Base-by-base conservation (phyloP, 2,113 vertebrate genomes). In the Hyla sarda region DNA sequence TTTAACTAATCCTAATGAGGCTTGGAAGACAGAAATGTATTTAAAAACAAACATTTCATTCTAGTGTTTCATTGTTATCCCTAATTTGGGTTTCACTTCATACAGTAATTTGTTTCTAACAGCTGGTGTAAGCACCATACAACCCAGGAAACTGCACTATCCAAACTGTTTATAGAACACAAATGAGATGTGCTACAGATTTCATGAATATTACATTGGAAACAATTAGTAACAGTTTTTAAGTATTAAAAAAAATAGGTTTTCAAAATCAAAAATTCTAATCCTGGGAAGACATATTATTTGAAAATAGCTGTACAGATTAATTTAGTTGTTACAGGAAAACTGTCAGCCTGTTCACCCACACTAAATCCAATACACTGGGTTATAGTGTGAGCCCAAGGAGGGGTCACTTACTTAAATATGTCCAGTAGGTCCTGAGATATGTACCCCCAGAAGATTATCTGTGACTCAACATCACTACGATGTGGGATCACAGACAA, bases 11-110 rank as follows among this genome's bases (percentile, higher is more conserved):
- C 77, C 82, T 86, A 86, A 86, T 86, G 78, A 74, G 79, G 52
- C 67, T 60, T 87, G 54, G 65, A 87, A 87, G 62, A 62, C 78
- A 87, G 69, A 87, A 82, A 82, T 72, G 77, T 87, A 87, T 87
- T 87, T 87, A 87, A 87, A 78, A 87, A 87, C 85, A 87, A 81
- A 87, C 77, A 87, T 87, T 87, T 80, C 52, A 81, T 82, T 87
- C 25, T 71, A 82, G 76, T 48, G 52, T 87, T 69, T 82, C 78
- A 87, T 82, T 87, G 77, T 87, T 87, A 82, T 87, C 65, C 62
- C 50, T 82, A 73, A 87, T 87, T 87, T 87, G 73, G 85, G 34
- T 28, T 81, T 62, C 32, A 45, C 54, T 73, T 62, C 54, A 60
- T 82, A n/a, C 50, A 48, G 84, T 86, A 72, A 86, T 73, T 81